Evolutionary conservation across 92 coral and sea anemone genomes (phyloP).

Genomic region (Parazoanthus darwini): DNA sequence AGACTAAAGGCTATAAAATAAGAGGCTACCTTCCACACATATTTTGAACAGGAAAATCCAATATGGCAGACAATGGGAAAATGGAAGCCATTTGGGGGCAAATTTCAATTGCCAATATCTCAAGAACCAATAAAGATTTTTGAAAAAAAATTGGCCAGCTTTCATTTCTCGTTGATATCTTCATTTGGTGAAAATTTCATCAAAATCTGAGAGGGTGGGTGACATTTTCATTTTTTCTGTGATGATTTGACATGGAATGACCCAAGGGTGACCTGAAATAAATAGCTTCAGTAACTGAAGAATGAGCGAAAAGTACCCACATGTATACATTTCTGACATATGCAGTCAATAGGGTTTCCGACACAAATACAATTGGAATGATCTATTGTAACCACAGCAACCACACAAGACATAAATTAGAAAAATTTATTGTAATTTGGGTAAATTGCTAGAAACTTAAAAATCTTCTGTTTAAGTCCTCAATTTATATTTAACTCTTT

Average conservation of each 20-base stretch:
- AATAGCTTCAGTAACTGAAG: slow-evolving; percentile 32
- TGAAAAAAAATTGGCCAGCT: background rate
- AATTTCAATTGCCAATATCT: slow-evolving; percentile 5
- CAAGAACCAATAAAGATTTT: slow-evolving; percentile 5
- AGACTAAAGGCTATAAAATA: background rate
- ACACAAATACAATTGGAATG: slow-evolving; percentile 23
- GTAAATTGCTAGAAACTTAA: slow-evolving; percentile 28
- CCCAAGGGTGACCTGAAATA: slow-evolving; percentile 29
- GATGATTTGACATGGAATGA: no score
- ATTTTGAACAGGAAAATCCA: background rate
- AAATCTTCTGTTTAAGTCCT: slow-evolving; percentile 17
- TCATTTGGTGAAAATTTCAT: no score
- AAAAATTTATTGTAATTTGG: slow-evolving; percentile 32
- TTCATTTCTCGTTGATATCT: background rate
- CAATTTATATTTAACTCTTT: slow-evolving; percentile 4
- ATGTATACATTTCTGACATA: slow-evolving; percentile 40
- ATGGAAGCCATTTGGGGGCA: background rate
- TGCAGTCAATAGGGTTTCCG: slow-evolving; percentile 27
- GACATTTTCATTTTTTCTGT: slow-evolving; percentile 38
- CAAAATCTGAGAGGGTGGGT: no score
- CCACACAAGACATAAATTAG: background rate
- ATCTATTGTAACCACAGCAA: no score
- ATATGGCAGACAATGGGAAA: background rate
- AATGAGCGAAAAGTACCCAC: slow-evolving; percentile 24
- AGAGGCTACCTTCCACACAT: background rate